Evolutionary conservation across 2,797 vertebrate genomes (phyloP).

Genomic region (Leptodactylus fallax): DNA sequence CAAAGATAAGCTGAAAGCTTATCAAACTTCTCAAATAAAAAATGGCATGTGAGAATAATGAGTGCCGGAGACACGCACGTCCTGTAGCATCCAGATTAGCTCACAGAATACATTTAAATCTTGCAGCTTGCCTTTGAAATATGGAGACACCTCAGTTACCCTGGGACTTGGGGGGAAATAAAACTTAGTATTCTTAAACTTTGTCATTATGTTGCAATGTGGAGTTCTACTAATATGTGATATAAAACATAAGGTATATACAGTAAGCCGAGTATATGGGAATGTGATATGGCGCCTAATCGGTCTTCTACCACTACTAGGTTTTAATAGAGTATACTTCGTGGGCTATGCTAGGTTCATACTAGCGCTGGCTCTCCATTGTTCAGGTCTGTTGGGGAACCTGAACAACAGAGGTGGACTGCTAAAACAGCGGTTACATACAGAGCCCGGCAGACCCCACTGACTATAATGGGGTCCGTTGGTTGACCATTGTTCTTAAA

Average conservation of each 20-base stretch:
- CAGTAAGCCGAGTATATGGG: not conserved
- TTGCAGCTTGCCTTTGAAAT: slow-evolving; percentile 35
- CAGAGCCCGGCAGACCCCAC: too few relatives aligned
- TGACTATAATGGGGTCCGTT: too few relatives aligned
- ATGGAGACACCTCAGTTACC: slow-evolving; percentile 12
- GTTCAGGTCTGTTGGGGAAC: too few relatives aligned
- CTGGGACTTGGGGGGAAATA: not conserved
- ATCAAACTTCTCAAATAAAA: slow-evolving; percentile 57
- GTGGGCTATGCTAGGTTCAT: too few relatives aligned
- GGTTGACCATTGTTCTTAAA: too few relatives aligned
- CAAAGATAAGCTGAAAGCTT: slow-evolving; percentile 57
- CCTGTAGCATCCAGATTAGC: slow-evolving; percentile 52
- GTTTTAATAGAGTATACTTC: too few relatives aligned
- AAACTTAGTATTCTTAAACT: not conserved
- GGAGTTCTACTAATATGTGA: not conserved
- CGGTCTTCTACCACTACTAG: too few relatives aligned
- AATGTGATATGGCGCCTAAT: not conserved
- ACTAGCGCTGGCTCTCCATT: too few relatives aligned
- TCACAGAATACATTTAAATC: slow-evolving; percentile 51
- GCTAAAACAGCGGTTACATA: too few relatives aligned
- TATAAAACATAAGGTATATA: not conserved
- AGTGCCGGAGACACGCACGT: slow-evolving; percentile 26
- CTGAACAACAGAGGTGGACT: too few relatives aligned
- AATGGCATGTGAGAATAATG: slow-evolving; percentile 51
- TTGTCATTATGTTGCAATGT: not conserved